Base-by-base conservation (phyloP, 2,888 invertebrate genomes). In the Torymus texanus region DNA sequence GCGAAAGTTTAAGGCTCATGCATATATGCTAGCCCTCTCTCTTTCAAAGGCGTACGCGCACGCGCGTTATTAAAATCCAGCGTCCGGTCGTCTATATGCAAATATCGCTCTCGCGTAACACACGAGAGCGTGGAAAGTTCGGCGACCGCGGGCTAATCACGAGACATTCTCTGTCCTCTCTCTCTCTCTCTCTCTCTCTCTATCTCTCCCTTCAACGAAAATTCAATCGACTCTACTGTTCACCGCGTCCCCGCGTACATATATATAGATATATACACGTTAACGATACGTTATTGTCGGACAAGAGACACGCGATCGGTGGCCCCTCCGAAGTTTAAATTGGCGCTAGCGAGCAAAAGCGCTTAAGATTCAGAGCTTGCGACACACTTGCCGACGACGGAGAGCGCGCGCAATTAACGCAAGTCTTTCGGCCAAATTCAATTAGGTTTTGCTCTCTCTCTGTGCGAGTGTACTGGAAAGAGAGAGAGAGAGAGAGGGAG, bases 1-100 rank as follows among this genome's bases (percentile, higher is more conserved):
- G 0, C 14, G 14, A 63, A 68, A 74, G 63, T 75, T 66, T 53
- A 73, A 50, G 67, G 63, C 63, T 62, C 70, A 53, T 67, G 63
- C 63, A 62, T 67, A 72, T 18, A 78, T 41, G 59, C 13, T 14
- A 29, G n/a, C 18, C 58, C 18, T 56, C 13, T 14, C 50, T 29
- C 50, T 24, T 68, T 74, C 73, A 74, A 78, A 74, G 67, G 62
- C 21, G 21, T n/a, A n/a, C 24, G 24, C 24, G 24, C 2, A 3
- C 29, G 29, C 67, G 62, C 50, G 73, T 71, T 80, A 80, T 80
- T 77, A 77, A 77, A 77, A 74, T 41, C 16, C 29, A 76, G 66
- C 61, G 73, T 68, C 74, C 76, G 70, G 76, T 77, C 73, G 61
- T 80, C 77, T 80, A 74, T 74, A 80, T 80, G 80, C 74, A 80